Base-by-base conservation (phyloP, 2,113 vertebrate species). In the Symphodus melops region DNA sequence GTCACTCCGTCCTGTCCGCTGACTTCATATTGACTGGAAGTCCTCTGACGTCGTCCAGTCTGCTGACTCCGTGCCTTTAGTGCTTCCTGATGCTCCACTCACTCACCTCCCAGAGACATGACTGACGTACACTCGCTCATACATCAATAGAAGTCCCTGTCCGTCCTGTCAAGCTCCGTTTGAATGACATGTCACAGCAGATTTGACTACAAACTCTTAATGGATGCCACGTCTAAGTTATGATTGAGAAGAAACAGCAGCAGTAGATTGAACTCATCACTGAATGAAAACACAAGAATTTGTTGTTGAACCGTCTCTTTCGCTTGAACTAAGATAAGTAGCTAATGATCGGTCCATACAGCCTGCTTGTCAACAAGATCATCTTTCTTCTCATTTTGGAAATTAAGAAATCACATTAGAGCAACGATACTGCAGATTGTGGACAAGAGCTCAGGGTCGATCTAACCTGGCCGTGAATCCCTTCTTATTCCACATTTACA, bases 1-100 rank as follows among this genome's bases (percentile, higher is more conserved):
- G 68, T 86, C 81, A 70, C 54, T 11, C 60, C 56, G 52, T 41
- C 64, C 53, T 53, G 46, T 71, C 67, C 20, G 0, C 36, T 21
- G 52, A 56, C 58, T 67, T 75, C 14, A 62, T 51, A 9, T 23
- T 25, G 48, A 73, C 73, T 68, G 49, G 16, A 36, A 41, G 37
- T 12, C 52, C 62, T 68, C 25, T 55, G 23, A 13, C 17, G 39
- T 28, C 17, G 39, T 28, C 20, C 23, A 48, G n/a, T 25, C 21
- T 53, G 16, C 51, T 11, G 20, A 36, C 68, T 63, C 25, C 3
- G 33, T 28, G 1, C 73, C 54, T 55, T 10, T 8, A 44, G 33
- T 46, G 52, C 21, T 33, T 8, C 41, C 56, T 54, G 48, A 48
- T 28, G 57, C 36, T 19, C 8, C 1, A 2, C 36, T 37, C 20